These are phyloP conservation scores for Perognathus longimembris DNA, from an alignment of 2,113 vertebrate genomes.

Conservation along the genomic window DNA sequence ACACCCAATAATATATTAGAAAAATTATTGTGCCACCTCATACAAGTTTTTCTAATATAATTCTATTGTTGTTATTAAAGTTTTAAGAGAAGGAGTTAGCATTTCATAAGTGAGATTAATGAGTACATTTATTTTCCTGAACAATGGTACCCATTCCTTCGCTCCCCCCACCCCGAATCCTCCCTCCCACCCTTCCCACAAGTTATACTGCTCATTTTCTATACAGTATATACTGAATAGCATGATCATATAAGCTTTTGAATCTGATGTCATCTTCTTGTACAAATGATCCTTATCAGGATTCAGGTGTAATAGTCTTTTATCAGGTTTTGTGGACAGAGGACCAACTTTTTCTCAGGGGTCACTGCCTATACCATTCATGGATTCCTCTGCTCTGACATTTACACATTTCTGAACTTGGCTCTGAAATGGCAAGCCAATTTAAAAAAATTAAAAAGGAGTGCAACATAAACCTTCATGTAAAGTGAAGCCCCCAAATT, in stretches of 20 bases:
- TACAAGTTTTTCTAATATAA: not conserved
- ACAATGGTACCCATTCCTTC: no score
- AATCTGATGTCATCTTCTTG: conserved; percentile 41
- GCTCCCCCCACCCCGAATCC: no score
- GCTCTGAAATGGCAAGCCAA: conserved; percentile 36
- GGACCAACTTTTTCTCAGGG: conserved; percentile 4
- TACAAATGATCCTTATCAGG: conserved; percentile 57
- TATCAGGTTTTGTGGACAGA: conserved; percentile 48
- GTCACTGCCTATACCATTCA: conserved; percentile 34
- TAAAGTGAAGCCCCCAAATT: conserved; percentile 64
- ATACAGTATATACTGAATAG: no score
- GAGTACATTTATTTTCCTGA: not conserved
- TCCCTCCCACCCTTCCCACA: no score
- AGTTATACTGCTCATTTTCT: no score
- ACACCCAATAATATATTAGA: no score
- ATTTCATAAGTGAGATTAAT: no score
- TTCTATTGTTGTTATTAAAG: no score
- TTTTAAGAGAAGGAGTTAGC: no score
- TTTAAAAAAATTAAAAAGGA: not conserved
- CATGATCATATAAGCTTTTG: not conserved
- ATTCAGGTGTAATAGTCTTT: conserved; percentile 31
- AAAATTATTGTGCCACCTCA: not conserved
- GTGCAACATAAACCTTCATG: conserved; percentile 1
- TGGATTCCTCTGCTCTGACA: not conserved
- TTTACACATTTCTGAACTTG: conserved; percentile 43